phyloP scores from a whole-genome alignment of 92 coral and sea anemone species.

The Heteractis magnifica region DNA sequence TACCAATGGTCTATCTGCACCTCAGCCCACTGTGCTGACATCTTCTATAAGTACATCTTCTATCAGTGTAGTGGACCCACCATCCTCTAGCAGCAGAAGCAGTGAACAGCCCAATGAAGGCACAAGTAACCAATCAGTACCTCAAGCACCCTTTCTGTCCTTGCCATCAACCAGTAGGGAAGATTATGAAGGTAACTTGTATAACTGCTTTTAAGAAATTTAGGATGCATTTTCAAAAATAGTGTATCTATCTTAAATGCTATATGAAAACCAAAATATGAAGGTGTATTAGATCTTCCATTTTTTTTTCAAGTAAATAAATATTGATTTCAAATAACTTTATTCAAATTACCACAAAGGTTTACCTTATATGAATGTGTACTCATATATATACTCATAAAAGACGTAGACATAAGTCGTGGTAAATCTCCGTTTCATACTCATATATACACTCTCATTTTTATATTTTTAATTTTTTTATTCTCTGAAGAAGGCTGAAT shows the following conservation, averaged over 20 bases:
- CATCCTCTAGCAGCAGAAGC: not conserved
- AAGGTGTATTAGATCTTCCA: not conserved
- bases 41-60: not conserved
- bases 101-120: not conserved
- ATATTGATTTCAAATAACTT: too few species aligned
- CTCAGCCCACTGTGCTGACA: not conserved
- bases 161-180: not conserved
- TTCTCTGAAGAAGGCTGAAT: too few species aligned
- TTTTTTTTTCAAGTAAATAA: too few species aligned
- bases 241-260: not conserved
- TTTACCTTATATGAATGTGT: too few species aligned
- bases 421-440: too few species aligned
- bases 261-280: not conserved
- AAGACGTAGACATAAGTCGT: too few species aligned
- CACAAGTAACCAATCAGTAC: not conserved
- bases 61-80: not conserved
- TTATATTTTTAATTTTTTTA: too few species aligned
- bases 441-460: too few species aligned
- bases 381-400: too few species aligned
- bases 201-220: not conserved
- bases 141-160: not conserved
- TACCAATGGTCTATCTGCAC: not conserved
- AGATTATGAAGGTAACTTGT: not conserved
- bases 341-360: too few species aligned
- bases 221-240: not conserved